Evolutionary conservation across 2,888 invertebrate species (phyloP).

Genomic region (Pandemis heparana): DNA sequence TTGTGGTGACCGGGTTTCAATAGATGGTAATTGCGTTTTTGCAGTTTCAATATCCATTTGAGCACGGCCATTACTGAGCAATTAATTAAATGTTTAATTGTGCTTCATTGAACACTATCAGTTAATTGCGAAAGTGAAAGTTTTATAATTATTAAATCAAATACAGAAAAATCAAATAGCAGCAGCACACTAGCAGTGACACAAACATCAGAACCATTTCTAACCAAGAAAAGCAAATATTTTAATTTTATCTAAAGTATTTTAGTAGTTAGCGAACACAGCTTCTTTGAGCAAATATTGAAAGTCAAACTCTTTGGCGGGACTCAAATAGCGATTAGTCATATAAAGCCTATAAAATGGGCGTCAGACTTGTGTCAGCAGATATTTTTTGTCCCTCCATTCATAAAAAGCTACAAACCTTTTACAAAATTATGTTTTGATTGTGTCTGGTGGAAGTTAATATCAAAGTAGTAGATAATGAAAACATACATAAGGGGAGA

Average conservation of each 20-base stretch:
- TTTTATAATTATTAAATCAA: neutral
- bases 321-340: constrained; percentile 7
- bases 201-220: neutral
- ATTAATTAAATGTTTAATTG: no score
- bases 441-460: no score
- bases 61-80: no score
- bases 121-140: no score
- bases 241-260: constrained; percentile 1
- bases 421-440: no score
- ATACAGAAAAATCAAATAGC: neutral
- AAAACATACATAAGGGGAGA: no score
- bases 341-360: constrained; percentile 25
- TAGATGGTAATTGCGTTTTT: no score
- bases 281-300: constrained; percentile 18
- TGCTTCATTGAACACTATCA: no score
- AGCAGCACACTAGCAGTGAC: neutral
- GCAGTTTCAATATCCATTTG: no score
- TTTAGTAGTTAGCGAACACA: constrained; percentile 22
- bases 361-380: neutral
- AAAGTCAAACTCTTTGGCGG: constrained; percentile 11
- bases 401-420: no score
- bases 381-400: constrained; percentile 12
- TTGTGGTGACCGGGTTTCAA: no score
- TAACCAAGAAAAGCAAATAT: neutral
- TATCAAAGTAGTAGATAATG: no score